Evolutionary conservation across 2,888 invertebrate genomes (phyloP).

Genomic region (Ypsolopha scabrella): DNA sequence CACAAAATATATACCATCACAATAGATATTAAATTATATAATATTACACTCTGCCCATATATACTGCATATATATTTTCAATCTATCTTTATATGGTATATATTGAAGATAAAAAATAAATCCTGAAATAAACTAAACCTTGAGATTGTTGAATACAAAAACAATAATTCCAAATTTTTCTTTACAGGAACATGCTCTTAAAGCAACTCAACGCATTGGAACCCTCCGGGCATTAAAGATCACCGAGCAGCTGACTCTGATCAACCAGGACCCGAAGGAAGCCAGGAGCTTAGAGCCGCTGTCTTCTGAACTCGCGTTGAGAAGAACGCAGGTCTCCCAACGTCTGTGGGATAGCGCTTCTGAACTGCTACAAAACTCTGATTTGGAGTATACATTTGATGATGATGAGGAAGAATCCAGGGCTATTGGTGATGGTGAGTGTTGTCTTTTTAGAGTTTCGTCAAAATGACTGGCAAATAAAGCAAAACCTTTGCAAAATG

Average conservation of each 20-base stretch:
- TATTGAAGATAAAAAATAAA: no score
- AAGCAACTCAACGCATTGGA: constrained; percentile 42
- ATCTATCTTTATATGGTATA: no score
- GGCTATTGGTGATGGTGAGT: constrained; percentile 40
- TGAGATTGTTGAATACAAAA: no score
- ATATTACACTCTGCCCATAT: no score
- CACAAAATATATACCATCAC: no score
- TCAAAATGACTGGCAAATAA: no score
- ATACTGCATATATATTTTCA: no score
- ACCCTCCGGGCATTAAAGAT: constrained; percentile 41
- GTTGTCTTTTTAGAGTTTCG: neutral
- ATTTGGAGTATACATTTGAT: constrained; percentile 45
- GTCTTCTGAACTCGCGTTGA: constrained; percentile 34
- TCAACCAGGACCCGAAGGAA: constrained; percentile 40
- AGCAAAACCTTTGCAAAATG: no score
- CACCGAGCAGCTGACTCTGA: constrained; percentile 42
- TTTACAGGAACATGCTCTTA: constrained; percentile 51
- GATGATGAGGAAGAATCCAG: constrained; percentile 41
- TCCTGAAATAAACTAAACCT: no score
- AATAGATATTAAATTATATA: no score
- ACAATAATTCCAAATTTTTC: constrained; percentile 4
- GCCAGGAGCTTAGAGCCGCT: constrained; percentile 41
- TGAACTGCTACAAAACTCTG: constrained; percentile 41
- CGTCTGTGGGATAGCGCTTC: constrained; percentile 43
- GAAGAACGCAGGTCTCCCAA: constrained; percentile 41